Evolutionary conservation across 2,888 invertebrate genomes (phyloP).

Genomic region (Spilarctia lutea): DNA sequence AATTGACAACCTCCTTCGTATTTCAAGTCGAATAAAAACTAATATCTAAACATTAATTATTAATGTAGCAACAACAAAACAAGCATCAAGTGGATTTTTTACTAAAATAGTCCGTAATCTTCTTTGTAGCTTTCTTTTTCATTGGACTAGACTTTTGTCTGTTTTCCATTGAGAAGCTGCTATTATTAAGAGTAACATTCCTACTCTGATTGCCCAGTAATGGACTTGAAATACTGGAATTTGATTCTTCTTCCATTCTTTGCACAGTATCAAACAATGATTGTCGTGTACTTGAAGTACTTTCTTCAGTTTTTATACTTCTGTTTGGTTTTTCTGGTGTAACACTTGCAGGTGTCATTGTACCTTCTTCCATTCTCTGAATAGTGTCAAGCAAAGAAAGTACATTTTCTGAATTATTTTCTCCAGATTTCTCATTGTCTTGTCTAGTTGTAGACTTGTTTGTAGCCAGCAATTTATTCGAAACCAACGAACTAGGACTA

Average conservation of each 20-base stretch:
- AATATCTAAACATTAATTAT: neutral
- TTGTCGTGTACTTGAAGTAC: neutral
- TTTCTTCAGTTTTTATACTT: conserved; percentile 8
- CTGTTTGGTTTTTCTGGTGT: conserved; percentile 4
- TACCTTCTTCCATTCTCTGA: conserved; percentile 5
- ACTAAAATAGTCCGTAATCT: conserved; percentile 80
- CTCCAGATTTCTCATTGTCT: conserved; percentile 1
- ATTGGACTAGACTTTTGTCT: conserved; percentile 54
- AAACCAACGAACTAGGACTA: conserved; percentile 53
- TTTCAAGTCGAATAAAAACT: neutral
- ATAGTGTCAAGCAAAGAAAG: conserved; percentile 11
- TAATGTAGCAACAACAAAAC: neutral
- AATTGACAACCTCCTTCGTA: neutral
- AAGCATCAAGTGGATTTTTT: conserved; percentile 61
- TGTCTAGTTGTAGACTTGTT: conserved; percentile 1
- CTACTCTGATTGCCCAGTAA: conserved; percentile 47
- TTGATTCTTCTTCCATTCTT: conserved; percentile 39
- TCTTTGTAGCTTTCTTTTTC: conserved; percentile 71
- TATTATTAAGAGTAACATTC: conserved; percentile 23
- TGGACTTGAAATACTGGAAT: conserved; percentile 58
- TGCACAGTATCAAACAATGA: conserved; percentile 46
- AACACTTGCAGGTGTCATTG: neutral
- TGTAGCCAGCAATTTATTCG: conserved; percentile 50
- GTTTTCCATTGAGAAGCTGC: conserved; percentile 40
- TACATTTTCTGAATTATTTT: neutral